Base-by-base conservation (phyloP, 2,888 invertebrate species). In the Priocnemis perturbator region DNA sequence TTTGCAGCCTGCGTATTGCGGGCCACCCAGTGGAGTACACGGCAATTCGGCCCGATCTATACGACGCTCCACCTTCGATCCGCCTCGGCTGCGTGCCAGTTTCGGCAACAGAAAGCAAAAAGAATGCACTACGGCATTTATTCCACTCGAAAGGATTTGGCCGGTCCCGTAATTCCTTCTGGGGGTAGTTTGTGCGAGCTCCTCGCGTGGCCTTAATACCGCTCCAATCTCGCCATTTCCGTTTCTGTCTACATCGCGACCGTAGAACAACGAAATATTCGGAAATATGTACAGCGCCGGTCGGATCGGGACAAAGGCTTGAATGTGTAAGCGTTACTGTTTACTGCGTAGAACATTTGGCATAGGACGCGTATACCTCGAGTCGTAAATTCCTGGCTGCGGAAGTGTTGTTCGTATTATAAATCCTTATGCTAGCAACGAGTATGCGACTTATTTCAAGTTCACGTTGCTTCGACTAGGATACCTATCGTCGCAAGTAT, bases 161-260 rank as follows among this genome's bases (percentile, higher is more conserved):
- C 4, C 53, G 21, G 11, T n/a, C 57, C n/a, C 50, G 44, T 71
- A 61, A 64, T 45, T 75, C 60, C 44, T 17, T 15, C 65, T 5
- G 21, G 44, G 37, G 37, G 37, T 37, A 52, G 58, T 67, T 58
- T 48, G 52, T 53, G 64, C 65, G 52, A 30, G 50, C 53, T 62
- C 63, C 37, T n/a, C 55, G 56, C 19, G 1, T 67, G 73, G 60
- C 75, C 64, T 73, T 77, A 69, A 69, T 61, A 56, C 45, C 37
- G 37, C 11, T 11, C 37, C 37, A 37, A 37, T 37, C 37, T 37
- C 37, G 11, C n/a, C 37, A 11, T 37, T 37, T 17, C 14, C 26
- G 17, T 26, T 19, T 14, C 47, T 23, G 37, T 47, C 17, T 52
- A 15, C n/a, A 0, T 37, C 15, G 53, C 15, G 48, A 63, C 15